A percentile compares a stretch with the other conserved stretches of the same genome.
Evolutionary conservation across 1,140 invertebrate genomes (phyloP).

Genomic region (Saccostrea echinata): DNA sequence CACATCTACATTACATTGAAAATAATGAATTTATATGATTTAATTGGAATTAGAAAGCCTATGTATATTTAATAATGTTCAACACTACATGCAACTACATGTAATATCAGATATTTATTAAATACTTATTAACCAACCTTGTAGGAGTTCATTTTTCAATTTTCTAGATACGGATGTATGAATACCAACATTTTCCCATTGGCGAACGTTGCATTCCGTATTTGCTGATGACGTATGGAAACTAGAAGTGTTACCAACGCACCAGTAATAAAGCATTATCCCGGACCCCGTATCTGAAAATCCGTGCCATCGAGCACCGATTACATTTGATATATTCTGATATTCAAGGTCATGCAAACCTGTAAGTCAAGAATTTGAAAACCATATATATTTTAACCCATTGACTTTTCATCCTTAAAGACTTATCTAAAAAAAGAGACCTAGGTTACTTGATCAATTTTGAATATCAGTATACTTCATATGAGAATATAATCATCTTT

Average conservation of each 20-base stretch:
- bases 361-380: neutral
- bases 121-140: neutral
- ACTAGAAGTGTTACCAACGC: conserved; percentile 49
- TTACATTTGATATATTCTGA: conserved; percentile 47
- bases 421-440: no score
- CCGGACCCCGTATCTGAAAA: conserved; percentile 56
- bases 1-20: no score
- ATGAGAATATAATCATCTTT: no score
- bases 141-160: neutral
- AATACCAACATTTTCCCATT: conserved; percentile 57
- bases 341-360: conserved; percentile 58
- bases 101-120: neutral
- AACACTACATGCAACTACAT: neutral
- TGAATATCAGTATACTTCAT: no score
- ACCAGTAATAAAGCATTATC: conserved; percentile 58
- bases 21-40: no score
- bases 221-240: neutral
- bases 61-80: neutral
- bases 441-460: no score
- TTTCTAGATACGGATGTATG: conserved; percentile 47
- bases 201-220: conserved; percentile 51
- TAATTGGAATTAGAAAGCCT: no score
- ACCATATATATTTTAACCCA: no score
- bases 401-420: no score
- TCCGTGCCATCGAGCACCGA: conserved; percentile 61